Evolutionary conservation across 1,140 invertebrate genomes (phyloP), one percentile per base, ranked within the genome.

Genomic region (Spodoptera litura): DNA sequence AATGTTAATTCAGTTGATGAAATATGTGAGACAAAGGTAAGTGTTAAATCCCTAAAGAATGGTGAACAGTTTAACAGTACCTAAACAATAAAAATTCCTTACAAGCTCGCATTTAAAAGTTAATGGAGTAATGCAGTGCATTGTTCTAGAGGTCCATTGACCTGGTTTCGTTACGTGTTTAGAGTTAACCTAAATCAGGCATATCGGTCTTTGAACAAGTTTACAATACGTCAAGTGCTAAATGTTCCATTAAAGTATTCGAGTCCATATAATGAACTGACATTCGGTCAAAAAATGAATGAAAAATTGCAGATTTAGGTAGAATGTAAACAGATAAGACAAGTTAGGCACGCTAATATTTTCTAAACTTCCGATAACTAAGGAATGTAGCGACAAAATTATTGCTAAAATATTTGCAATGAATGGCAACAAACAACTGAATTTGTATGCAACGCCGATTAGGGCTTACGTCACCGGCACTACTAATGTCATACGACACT

Each of bases 21-120:
- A 31, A 20, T 20, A 20, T 20, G 20, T 20, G 20, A 1, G 20
- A 31, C 31, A 31, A 3, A 31, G 31, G 31, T n/a, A 62, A 38
- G 8, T 38, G 31, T 38, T 20, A 31, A 31, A 27, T 15, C 11
- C 44, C n/a, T 20, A 38, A 25, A 38, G 13, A 1, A 35, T 55
- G 1, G 59, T 64, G 12, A 64, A 52, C 13, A 13, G 59, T 44
- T 62, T 75, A 31, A 62, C 73, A 64, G 73, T 75, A n/a, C n/a
- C n/a, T n/a, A 75, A 75, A 49, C 72, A 64, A 75, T 75, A 75
- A 62, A 75, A 52, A 75, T 64, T 75, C 38, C 44, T 49, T 52
- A 49, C 73, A 62, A 51, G 73, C 59, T 53, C 53, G 58, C 49
- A 64, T 75, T 62, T 62, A 52, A 75, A 75, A 35, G 27, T 58